phyloP scores from a whole-genome alignment of 2,113 vertebrate genomes.

The Syrmaticus mikado region DNA sequence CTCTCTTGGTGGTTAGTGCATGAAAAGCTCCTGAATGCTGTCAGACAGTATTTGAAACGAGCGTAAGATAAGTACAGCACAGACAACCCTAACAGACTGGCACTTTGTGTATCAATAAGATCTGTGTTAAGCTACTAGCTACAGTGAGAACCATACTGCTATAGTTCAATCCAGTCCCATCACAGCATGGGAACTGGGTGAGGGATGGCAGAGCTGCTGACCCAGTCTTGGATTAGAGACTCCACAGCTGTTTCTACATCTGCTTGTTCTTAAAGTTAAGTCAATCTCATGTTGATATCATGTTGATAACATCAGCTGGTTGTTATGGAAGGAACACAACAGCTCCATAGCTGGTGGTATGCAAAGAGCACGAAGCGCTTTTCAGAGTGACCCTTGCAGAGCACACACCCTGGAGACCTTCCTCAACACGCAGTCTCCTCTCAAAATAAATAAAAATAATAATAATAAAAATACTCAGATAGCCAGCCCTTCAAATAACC shows the following conservation, averaged over 20 bases:
- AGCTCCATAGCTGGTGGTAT: background rate
- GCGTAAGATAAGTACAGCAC: background rate
- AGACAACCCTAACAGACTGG: background rate
- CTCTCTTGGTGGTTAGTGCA: background rate
- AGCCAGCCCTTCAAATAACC: background rate
- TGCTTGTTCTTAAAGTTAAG: background rate
- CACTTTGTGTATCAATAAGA: background rate
- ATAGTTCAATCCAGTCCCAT: background rate
- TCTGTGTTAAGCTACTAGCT: background rate
- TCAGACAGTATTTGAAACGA: background rate
- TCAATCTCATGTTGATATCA: background rate
- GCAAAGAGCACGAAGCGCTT: background rate
- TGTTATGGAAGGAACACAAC: background rate
- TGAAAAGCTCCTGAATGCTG: background rate
- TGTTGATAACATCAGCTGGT: background rate
- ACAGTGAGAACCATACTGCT: background rate
- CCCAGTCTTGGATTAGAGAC: background rate
- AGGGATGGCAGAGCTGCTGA: background rate
- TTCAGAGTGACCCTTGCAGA: background rate
- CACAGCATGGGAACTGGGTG: background rate
- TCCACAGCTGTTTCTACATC: background rate
- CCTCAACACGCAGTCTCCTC: background rate
- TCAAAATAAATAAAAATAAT: background rate
- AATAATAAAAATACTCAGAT: accelerated
- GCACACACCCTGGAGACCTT: background rate